Evolutionary conservation across 1,140 invertebrate genomes (phyloP).

Genomic region (Danaus plexippus): DNA sequence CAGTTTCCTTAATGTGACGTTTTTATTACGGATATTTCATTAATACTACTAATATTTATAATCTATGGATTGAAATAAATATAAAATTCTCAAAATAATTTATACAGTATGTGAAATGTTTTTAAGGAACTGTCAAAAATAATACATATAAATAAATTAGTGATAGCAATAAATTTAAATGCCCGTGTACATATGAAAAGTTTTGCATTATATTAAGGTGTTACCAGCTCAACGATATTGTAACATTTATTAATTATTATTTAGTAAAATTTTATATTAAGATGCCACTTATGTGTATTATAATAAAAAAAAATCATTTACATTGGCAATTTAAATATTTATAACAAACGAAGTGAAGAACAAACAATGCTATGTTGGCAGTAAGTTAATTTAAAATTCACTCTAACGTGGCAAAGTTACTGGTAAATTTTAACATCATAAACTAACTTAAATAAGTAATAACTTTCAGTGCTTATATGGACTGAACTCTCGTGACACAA

Average conservation of each 20-base stretch:
- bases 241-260: conserved; percentile 48
- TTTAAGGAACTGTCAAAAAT: conserved; percentile 19
- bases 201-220: conserved; percentile 60
- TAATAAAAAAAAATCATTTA: conserved; percentile 11
- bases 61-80: not conserved
- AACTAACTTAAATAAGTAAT: too few species aligned
- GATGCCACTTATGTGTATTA: conserved; percentile 31
- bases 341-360: too few species aligned
- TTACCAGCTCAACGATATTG: conserved; percentile 63
- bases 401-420: too few species aligned
- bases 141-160: conserved; percentile 15
- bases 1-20: conserved; percentile 18
- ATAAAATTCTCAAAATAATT: conserved; percentile 7
- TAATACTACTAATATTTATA: conserved; percentile 4
- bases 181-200: conserved; percentile 47
- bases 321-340: too few species aligned
- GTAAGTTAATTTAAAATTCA: too few species aligned
- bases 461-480: too few species aligned
- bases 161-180: conserved; percentile 17
- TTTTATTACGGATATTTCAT: too few species aligned
- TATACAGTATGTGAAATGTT: not conserved
- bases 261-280: conserved; percentile 47
- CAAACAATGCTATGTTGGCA: too few species aligned
- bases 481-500: too few species aligned
- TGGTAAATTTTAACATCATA: too few species aligned